Conservation (phyloP, 1,140 invertebrate genomes). For the Pseudachorutes palmiensis region DNA sequence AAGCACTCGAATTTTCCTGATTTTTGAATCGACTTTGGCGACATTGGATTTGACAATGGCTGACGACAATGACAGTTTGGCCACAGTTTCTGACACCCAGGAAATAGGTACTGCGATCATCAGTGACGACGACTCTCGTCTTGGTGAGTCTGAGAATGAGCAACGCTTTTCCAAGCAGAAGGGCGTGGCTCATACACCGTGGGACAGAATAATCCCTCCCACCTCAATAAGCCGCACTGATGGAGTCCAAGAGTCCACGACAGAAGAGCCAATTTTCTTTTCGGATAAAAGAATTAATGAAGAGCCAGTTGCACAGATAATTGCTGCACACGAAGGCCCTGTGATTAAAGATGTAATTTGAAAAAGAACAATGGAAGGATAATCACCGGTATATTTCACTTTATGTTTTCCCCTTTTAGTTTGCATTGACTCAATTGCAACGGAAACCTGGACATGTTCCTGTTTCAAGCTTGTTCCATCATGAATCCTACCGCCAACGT, state of each 20-base stretch:
- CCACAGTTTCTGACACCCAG: background rate
- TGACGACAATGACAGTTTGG: background rate
- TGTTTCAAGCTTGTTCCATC: conserved; percentile 7
- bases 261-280: no score
- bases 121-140: background rate
- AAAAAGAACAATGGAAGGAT: background rate
- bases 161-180: background rate
- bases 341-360: background rate
- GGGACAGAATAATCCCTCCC: background rate
- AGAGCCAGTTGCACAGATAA: background rate
- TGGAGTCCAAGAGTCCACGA: background rate
- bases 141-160: no score
- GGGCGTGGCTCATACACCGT: background rate
- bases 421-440: background rate
- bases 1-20: background rate
- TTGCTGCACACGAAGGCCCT: background rate
- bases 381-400: background rate
- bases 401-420: background rate
- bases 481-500: conserved; percentile 16
- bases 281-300: background rate
- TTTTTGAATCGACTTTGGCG: background rate
- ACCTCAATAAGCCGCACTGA: background rate
- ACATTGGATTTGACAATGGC: background rate
- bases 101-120: background rate
- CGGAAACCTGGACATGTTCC: conserved; percentile 5